Conservation (phyloP, 2,113 vertebrate genomes). For the Antigone vipio region DNA sequence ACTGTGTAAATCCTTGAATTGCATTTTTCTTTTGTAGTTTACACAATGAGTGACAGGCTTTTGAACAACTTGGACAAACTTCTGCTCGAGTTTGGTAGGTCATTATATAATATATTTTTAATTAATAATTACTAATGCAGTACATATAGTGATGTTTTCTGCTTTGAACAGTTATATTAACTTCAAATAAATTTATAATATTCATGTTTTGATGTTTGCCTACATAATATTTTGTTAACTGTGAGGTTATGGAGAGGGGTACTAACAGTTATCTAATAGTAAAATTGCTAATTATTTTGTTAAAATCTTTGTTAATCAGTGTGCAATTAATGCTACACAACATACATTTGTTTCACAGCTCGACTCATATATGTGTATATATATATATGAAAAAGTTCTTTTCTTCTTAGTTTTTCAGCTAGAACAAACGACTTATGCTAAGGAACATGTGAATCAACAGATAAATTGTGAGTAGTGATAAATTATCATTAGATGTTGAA, state of each 20-base stretch:
- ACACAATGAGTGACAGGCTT: conserved; percentile 62
- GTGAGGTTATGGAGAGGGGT: neutral
- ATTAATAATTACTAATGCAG: neutral
- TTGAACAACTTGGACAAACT: conserved; percentile 68
- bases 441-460: conserved; percentile 65
- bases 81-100: conserved; percentile 74
- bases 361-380: neutral
- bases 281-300: neutral
- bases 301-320: neutral
- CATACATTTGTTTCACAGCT: neutral
- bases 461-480: conserved; percentile 75
- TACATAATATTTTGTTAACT: neutral
- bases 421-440: conserved; percentile 60
- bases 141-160: neutral
- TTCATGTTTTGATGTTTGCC: neutral
- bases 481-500: neutral
- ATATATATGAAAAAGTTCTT: neutral
- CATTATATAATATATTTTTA: neutral
- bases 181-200: neutral
- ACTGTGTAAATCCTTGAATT: neutral
- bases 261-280: neutral
- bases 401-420: conserved; percentile 74
- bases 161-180: neutral
- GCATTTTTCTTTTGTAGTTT: conserved; percentile 27
- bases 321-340: neutral